These are phyloP conservation scores for Liodrosophila aerea DNA, from an alignment of 2,888 invertebrate genomes.

Conservation along the genomic window DNA sequence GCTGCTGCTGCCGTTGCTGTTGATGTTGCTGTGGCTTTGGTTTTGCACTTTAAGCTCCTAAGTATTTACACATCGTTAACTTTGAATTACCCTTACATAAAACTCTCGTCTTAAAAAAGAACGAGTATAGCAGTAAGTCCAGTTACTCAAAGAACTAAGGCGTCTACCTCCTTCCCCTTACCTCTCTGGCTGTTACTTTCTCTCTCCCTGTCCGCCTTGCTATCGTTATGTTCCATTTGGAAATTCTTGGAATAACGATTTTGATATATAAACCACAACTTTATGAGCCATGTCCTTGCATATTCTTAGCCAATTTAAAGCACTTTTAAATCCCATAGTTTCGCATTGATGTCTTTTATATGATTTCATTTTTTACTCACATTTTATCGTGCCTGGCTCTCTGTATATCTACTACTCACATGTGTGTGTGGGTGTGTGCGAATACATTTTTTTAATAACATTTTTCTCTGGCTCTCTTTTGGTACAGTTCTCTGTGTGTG, in stretches of 20 bases:
- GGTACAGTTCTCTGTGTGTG: slow-evolving; percentile 25
- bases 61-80: slow-evolving; percentile 78
- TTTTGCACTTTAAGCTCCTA: slow-evolving; percentile 57
- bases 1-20: neutral
- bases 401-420: slow-evolving; percentile 13
- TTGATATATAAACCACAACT: slow-evolving; percentile 59
- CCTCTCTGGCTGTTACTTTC: neutral
- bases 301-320: slow-evolving; percentile 71
- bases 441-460: slow-evolving; percentile 60
- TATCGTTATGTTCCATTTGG: slow-evolving; percentile 6
- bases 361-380: slow-evolving; percentile 59
- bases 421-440: neutral
- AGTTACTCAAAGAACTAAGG: slow-evolving; percentile 28
- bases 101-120: slow-evolving; percentile 32
- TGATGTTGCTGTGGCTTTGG: slow-evolving; percentile 14
- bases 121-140: slow-evolving; percentile 17
- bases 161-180: neutral
- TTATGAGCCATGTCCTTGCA: slow-evolving; percentile 69
- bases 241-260: slow-evolving; percentile 33
- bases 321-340: slow-evolving; percentile 68
- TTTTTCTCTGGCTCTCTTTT: slow-evolving; percentile 42
- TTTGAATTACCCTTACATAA: slow-evolving; percentile 60
- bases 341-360: slow-evolving; percentile 70
- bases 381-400: slow-evolving; percentile 42
- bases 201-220: neutral